Base-by-base conservation (phyloP, 2,797 vertebrate species). In the Scomberomorus guttatus region DNA sequence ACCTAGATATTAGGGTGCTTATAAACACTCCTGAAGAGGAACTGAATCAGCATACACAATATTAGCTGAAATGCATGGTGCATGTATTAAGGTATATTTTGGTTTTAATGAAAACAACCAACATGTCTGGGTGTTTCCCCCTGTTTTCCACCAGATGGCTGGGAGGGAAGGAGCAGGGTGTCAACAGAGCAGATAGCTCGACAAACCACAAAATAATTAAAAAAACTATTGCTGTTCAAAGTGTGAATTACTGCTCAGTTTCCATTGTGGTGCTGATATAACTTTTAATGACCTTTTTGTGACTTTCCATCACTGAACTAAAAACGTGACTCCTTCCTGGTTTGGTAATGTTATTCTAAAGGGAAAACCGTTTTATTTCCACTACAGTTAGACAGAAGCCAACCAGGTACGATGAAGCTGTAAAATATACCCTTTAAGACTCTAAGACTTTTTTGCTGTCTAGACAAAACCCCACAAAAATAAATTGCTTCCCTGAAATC, bases 11-110 rank as follows among this genome's bases (percentile, higher is more conserved):
- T 4, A 29, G 3, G 13, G 22, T 39, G n/a, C 22, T 39, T 11
- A 54, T 39, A 42, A 70, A 29, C 15, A 4, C 6, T 20, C 60
- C 50, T 57, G 25, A 42, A 42, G 55, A 42, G 42, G 5, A 42
- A 12, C 29, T 12, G 32, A 75, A 44, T 59, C 58, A 83, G 75
- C 44, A 81, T 42, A 54, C 24, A 58, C 13, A 25, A 48, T 39
- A 44, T 66, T 15, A 65, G n/a, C 8, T 56, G 63, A 20, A 44
- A 69, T 27, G 14, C 59, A 48, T 17, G 22, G 20, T 58, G 44
- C 18, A 20, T 42, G 13, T 2, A 55, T 77, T 68, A 57, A 27
- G 20, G 11, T 29, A 58, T 11, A 46, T 62, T 63, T 72, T 61
- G 44, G n/a, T 73, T 51, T 50, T 32, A 32, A 57, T 29, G 14